Percentiles rank a stretch among this genome's conserved stretches.
These are phyloP conservation scores for Diarsia brunnea DNA, from an alignment of 2,888 invertebrate species.

Conservation along the genomic window DNA sequence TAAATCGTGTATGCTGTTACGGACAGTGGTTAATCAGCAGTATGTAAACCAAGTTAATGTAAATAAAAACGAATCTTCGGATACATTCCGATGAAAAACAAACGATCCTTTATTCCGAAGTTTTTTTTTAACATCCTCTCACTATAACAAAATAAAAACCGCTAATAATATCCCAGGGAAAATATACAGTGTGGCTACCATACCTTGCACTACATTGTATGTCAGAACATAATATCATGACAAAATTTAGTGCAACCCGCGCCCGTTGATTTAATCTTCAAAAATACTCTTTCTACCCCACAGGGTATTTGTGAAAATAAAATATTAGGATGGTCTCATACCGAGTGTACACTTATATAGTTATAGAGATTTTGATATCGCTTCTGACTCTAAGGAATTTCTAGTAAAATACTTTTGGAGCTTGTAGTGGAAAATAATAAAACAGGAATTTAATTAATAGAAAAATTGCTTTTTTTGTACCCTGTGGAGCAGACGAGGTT, in stretches of 20 bases:
- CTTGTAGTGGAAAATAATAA: constrained; percentile 19
- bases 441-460: constrained; percentile 35
- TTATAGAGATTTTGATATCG: constrained; percentile 18
- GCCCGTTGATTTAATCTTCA: constrained; percentile 60
- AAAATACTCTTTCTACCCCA: constrained; percentile 42
- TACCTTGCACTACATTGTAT: constrained; percentile 53
- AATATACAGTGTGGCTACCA: constrained; percentile 33
- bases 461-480: constrained; percentile 10
- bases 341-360: neutral
- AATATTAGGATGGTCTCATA: constrained; percentile 22
- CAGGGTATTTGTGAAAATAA: constrained; percentile 34
- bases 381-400: constrained; percentile 22
- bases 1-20: no score
- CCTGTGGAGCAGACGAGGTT: neutral
- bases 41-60: no score
- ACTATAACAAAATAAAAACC: neutral
- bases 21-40: no score
- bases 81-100: no score
- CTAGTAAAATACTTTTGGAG: constrained; percentile 10
- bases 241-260: constrained; percentile 61
- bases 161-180: neutral
- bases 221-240: constrained; percentile 61
- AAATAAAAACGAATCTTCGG: no score
- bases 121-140: neutral
- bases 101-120: no score